Evolutionary conservation across 2,797 vertebrate genomes (phyloP).

Genomic region (Cossypha polioptera): DNA sequence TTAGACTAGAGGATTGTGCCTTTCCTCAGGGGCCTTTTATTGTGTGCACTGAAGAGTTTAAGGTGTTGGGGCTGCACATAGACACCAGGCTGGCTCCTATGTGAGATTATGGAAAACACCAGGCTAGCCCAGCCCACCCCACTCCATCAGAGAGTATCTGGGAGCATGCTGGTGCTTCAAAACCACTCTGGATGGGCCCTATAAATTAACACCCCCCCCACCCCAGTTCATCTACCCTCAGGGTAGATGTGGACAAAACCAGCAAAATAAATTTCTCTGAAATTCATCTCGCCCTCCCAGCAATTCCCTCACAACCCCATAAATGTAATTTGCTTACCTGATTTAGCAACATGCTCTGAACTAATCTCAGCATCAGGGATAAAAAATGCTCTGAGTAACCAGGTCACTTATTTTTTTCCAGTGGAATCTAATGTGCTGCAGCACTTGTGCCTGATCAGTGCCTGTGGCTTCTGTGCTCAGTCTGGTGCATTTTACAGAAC

Average conservation of each 20-base stretch:
- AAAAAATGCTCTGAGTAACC: neutral
- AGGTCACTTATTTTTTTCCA: conserved; percentile 16
- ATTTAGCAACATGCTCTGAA: neutral
- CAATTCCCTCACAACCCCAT: fast-evolving
- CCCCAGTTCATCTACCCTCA: neutral
- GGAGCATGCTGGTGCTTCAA: neutral
- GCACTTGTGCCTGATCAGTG: neutral
- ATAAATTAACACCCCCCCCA: neutral
- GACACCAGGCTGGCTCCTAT: neutral
- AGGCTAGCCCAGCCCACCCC: neutral
- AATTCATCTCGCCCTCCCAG: neutral
- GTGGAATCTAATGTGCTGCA: neutral
- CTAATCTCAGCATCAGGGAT: neutral
- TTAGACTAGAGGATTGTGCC: neutral
- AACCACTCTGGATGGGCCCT: neutral
- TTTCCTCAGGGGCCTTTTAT: neutral
- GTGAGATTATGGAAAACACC: neutral
- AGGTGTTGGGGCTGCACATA: fast-evolving
- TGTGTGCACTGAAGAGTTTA: neutral
- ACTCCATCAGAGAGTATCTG: neutral
- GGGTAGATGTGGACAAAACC: neutral
- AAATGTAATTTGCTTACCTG: neutral
- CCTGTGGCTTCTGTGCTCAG: conserved; percentile 25
- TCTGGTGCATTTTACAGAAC: conserved; percentile 54
- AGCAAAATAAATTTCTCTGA: neutral